A percentile compares a stretch with the other conserved stretches of the same genome.
These are phyloP conservation scores for Dicerorhinus sumatrensis DNA, from an alignment of 2,113 vertebrate species.

Conservation along the genomic window DNA sequence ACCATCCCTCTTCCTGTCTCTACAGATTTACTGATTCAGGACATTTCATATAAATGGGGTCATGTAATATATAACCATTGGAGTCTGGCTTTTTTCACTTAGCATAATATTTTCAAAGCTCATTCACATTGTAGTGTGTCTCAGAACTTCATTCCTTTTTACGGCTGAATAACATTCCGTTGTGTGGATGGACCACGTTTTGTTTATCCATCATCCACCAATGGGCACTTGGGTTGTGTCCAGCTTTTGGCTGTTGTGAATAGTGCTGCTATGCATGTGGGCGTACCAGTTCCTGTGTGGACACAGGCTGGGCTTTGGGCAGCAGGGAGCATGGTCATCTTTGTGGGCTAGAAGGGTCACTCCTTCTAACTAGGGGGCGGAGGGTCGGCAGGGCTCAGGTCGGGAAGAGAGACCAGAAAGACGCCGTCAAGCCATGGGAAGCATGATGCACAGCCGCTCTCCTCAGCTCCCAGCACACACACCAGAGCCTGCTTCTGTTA, in stretches of 20 bases:
- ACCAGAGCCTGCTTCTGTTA: neutral
- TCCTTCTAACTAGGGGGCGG: no score
- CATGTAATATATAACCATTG: neutral
- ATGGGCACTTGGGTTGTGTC: fast-evolving
- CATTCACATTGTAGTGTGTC: fast-evolving
- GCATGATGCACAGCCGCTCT: fast-evolving
- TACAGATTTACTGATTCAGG: neutral
- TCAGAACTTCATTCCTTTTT: neutral
- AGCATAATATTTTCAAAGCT: neutral
- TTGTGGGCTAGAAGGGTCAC: neutral
- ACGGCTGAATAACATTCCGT: neutral
- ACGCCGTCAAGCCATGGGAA: neutral
- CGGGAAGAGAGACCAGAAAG: neutral
- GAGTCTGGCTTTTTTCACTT: neutral
- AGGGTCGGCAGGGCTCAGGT: neutral
- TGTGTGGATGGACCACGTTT: no score
- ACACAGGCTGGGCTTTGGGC: neutral
- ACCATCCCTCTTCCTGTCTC: fast-evolving
- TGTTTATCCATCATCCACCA: fast-evolving
- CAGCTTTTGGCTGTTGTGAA: neutral
- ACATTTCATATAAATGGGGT: neutral
- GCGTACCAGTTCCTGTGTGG: neutral
- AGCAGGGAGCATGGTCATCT: neutral
- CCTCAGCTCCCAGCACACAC: fast-evolving
- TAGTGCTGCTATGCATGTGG: fast-evolving